These are phyloP conservation scores for Typhlomys cinereus DNA, from an alignment of 2,113 vertebrate genomes.

Conservation along the genomic window DNA sequence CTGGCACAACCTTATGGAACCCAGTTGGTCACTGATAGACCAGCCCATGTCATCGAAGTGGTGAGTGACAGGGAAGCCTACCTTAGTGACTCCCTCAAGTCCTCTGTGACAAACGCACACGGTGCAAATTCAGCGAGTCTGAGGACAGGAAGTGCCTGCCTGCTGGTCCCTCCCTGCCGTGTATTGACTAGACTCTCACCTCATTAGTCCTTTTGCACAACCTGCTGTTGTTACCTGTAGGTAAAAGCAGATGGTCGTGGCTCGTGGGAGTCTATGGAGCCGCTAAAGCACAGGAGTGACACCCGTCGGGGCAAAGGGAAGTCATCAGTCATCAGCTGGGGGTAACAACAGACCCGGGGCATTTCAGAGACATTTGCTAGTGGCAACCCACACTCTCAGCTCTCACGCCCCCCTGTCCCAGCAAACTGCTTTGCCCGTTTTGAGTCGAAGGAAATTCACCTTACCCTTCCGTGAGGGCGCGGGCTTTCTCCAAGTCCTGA, in stretches of 20 bases:
- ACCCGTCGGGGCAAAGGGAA: neutral
- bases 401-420: neutral
- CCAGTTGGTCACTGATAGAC: neutral
- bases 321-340: neutral
- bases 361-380: neutral
- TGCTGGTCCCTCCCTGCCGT: no score
- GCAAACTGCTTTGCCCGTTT: conserved; percentile 24
- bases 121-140: neutral
- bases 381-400: neutral
- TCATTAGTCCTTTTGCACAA: neutral
- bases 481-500: conserved; percentile 98
- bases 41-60: neutral
- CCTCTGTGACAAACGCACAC: neutral
- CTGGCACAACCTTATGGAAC: neutral
- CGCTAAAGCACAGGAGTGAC: neutral
- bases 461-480: conserved; percentile 97
- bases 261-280: neutral
- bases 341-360: conserved; percentile 10
- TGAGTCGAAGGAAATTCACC: conserved; percentile 73
- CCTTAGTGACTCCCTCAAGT: no score
- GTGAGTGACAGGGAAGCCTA: neutral
- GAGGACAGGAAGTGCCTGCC: neutral
- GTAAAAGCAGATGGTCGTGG: neutral
- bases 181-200: no score
- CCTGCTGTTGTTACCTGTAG: neutral